Evolutionary conservation across 2,888 invertebrate species (phyloP), one percentile per base, ranked within the genome.

Genomic region (Philereme transversata): DNA sequence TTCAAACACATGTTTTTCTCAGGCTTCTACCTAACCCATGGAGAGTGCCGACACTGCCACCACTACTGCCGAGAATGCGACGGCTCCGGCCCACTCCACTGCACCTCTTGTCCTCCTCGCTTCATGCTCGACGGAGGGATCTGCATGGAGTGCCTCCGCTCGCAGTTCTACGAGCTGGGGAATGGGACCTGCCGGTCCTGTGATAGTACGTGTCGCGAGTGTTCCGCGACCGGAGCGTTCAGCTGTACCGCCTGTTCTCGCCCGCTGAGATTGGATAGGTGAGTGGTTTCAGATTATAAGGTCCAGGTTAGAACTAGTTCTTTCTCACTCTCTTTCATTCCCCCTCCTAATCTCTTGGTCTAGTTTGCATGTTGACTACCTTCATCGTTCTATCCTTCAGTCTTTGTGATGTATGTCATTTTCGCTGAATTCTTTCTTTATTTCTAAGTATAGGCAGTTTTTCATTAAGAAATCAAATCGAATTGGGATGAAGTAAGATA

Each of bases 41-140:
- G 94, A 74, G 97, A 96, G 6, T 98, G 98, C 79, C 96, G 96
- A 69, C 97, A 96, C 84, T 98, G 98, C 87, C 97, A 97, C 90
- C 96, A 97, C 84, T 96, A 96, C 78, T 98, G 98, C 85, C 95
- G 95, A 69, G 97, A 97, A 73, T 98, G 98, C 83, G 95, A 95
- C 81, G 97, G 95, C 66, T 95, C 96, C 54, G 96, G 96, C 0
- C 96, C 96, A 0, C 87, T 96, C 52, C 94, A 95, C 74, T 96
- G 96, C 83, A 95, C 94, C 46, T 95, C 96, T 0, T 96, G 96
- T 69, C 95, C 95, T 0, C 88, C 94, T 0, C 95, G 94, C 51
- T 95, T 94, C 76, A 95, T 95, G 95, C 84, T 96, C 7, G 95
- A 96, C 69, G 95, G 95, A 62, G 95, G 95, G 5, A 89, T 95